Evolutionary conservation across 1,140 invertebrate genomes (phyloP), one percentile per base, ranked within the genome.

Genomic region (Leucophenga varia): DNA sequence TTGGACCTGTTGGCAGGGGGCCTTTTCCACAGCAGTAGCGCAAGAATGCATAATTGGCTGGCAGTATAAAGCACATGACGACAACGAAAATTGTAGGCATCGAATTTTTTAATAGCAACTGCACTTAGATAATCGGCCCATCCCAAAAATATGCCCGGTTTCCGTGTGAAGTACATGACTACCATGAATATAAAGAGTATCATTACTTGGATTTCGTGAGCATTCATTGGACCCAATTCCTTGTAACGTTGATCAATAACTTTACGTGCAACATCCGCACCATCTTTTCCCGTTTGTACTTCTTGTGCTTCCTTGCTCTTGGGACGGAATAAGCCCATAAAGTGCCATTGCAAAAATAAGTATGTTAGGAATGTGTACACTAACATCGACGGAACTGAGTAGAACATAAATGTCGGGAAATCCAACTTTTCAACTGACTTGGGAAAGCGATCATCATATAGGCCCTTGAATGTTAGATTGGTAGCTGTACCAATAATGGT

Each of bases 401-500:
- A 87, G 38, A 85, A 78, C 81, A 91, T 86, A 81, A 89, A 92
- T 46, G 80, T 82, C 44, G 86, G 82, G 72, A 91, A 92, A 67
- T 88, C 88, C 42, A 90, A 50, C 31, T 55, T 73, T 21, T 82
- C 83, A 0, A 81, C 77, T 48, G 83, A 78, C 9, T 77, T 57
- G 5, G 73, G 73, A 51, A 84, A 88, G 9, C 59, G 55, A 1
- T 46, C 41, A 12, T 88, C 85, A 45, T 84, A 82, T 43, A 87
- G 83, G 10, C 85, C 88, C 70, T 89, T 91, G 50, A 93, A 85
- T 1, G 92, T 88, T 9, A 95, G 79, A 77, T 96, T 96, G 17
- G 92, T 91, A 4, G 86, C 88, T 1, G 91, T 93, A 3, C 93
- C 93, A 2, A 93, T 92, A 2, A 96, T 75, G 1, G 90, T 91